Evolutionary conservation across 1,140 invertebrate genomes (phyloP), one percentile per base, ranked within the genome.

Genomic region (Pristionchus pacificus): DNA sequence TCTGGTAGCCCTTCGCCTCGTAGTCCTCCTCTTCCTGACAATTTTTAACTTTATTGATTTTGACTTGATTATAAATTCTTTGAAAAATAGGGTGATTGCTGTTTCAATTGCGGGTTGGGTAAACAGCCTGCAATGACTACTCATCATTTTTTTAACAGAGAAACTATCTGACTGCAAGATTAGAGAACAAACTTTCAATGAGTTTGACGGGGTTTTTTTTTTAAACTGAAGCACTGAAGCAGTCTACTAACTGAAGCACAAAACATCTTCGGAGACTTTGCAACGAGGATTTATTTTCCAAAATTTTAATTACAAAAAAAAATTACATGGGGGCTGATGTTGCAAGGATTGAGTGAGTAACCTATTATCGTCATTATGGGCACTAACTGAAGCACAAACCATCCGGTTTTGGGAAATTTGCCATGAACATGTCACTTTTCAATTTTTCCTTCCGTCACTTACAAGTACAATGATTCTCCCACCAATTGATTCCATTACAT

Each of bases 361-460:
- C n/a, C n/a, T n/a, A n/a, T 6, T 49, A 49, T 49, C 38, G 38
- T 49, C 38, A 49, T 49, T 49, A 19, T n/a, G n/a, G n/a, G n/a
- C n/a, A n/a, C n/a, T n/a, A n/a, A n/a, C n/a, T n/a, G n/a, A n/a
- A n/a, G n/a, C n/a, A n/a, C n/a, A n/a, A n/a, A n/a, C n/a, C n/a
- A n/a, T n/a, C 2, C 1, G n/a, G 13, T 69, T 62, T 60, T 14
- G 67, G 65, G 30, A 49, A 66, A 57, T 33, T 13, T 14, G 49
- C 13, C 24, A 15, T 25, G 60, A 68, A 28, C 30, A 32, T 14
- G n/a, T 59, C 65, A 24, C 63, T 27, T 69, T 13, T 31, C 69
- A 33, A 33, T 25, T n/a, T 72, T 63, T 33, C 69, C 69, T 15
- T 33, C 24, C 19, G 69, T 28, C 2, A 71, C n/a, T 29, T 66